Evolutionary conservation across 2,113 vertebrate genomes (phyloP).

Genomic region (Tenebrosternarchus preto): DNA sequence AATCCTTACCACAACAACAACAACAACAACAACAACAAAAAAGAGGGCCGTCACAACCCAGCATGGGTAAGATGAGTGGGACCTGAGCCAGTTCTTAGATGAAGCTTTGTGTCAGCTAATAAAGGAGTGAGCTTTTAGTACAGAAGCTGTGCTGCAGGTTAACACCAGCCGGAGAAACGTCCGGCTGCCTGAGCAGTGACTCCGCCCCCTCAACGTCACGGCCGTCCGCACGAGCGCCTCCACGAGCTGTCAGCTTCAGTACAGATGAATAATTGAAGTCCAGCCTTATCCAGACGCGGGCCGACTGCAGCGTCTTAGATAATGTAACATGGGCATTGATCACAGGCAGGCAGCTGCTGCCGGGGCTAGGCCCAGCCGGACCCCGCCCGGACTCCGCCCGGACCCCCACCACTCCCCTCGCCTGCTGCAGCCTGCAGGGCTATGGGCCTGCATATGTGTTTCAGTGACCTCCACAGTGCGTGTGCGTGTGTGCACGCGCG

Average conservation of each 20-base stretch:
- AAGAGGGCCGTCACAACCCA: no score
- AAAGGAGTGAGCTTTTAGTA: no score
- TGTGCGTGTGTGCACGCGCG: background rate
- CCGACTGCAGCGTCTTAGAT: constrained; percentile 45
- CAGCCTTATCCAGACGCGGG: constrained; percentile 42
- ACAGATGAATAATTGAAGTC: constrained; percentile 47
- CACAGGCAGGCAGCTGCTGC: constrained; percentile 10
- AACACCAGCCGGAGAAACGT: background rate
- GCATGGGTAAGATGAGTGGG: background rate
- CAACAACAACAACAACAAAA: background rate
- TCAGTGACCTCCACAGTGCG: background rate
- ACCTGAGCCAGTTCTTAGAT: no score
- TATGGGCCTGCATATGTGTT: no score
- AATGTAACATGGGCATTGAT: constrained; percentile 48
- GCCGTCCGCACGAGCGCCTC: constrained; percentile 28
- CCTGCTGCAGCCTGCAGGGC: no score
- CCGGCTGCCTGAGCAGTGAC: constrained; percentile 32
- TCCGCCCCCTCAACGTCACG: constrained; percentile 34
- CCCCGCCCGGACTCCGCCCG: background rate
- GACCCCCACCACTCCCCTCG: no score
- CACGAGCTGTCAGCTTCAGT: constrained; percentile 38
- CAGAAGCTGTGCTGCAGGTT: no score
- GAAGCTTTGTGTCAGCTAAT: no score
- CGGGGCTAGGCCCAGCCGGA: background rate
- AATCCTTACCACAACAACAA: background rate